Conservation (phyloP, 2,888 invertebrate species). For the Dorcus parallelipipedus region DNA sequence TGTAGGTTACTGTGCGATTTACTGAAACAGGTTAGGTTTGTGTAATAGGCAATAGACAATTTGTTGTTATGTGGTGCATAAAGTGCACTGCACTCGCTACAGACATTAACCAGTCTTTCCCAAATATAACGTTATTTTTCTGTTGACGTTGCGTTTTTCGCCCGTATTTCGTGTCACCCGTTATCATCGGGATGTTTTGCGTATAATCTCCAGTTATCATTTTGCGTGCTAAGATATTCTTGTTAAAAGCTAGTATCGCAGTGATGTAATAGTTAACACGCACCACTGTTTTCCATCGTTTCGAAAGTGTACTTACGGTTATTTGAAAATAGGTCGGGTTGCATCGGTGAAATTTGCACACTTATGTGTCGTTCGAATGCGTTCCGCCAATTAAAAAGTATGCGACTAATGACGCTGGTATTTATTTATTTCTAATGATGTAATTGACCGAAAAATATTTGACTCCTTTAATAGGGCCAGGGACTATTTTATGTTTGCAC, state of each 20-base stretch:
- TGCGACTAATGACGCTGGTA: no score
- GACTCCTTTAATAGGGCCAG: no score
- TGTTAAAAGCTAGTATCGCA: constrained; percentile 6
- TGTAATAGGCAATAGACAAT: constrained; percentile 29
- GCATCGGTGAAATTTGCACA: constrained; percentile 21
- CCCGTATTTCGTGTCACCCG: not conserved
- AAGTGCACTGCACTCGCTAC: constrained; percentile 43
- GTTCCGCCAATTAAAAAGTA: no score
- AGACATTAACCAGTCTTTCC: constrained; percentile 36
- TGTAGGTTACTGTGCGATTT: constrained; percentile 6
- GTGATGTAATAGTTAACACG: constrained; percentile 41
- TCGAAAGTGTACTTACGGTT: constrained; percentile 32
- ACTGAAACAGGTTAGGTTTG: constrained; percentile 23
- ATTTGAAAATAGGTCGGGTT: constrained; percentile 33
- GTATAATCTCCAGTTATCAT: not conserved
- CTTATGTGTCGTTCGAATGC: constrained; percentile 5
- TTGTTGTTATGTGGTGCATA: constrained; percentile 47
- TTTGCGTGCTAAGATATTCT: not conserved
- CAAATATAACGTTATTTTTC: constrained; percentile 36
- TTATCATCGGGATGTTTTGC: not conserved
- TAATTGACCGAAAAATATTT: no score
- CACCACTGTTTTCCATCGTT: constrained; percentile 26
- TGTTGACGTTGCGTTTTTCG: constrained; percentile 30
- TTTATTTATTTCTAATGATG: not conserved
- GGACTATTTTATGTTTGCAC: no score